phyloP scores from a whole-genome alignment of 2,797 vertebrate species.

The Pseudochirops cupreus region DNA sequence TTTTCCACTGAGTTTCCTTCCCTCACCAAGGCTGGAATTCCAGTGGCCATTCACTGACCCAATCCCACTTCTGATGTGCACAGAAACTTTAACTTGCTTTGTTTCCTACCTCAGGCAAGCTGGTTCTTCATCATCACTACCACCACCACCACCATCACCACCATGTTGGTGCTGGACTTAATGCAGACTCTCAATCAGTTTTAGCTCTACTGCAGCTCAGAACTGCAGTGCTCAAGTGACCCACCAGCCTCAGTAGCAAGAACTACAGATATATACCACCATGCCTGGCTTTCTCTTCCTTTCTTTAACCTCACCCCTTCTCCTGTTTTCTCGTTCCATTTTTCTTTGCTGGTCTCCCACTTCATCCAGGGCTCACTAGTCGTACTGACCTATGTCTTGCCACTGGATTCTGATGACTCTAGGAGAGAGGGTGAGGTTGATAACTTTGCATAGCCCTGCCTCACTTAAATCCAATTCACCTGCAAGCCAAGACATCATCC shows the following conservation, averaged over 20 bases:
- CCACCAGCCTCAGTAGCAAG: neutral
- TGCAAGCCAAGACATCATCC: neutral
- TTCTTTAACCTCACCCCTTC: neutral
- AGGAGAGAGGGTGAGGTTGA: neutral
- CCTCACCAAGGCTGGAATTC: neutral
- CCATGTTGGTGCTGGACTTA: neutral
- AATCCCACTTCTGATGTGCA: neutral
- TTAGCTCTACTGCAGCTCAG: neutral
- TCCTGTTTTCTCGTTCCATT: neutral
- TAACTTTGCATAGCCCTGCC: neutral
- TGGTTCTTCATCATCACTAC: neutral
- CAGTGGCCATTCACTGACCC: neutral
- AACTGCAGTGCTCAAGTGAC: neutral
- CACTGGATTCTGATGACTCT: neutral
- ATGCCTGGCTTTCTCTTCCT: neutral
- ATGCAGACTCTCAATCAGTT: neutral
- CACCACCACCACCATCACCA: neutral
- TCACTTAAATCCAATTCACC: neutral
- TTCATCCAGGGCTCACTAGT: neutral
- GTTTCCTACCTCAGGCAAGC: neutral
- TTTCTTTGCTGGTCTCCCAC: neutral
- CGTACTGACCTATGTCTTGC: neutral
- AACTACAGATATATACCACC: neutral
- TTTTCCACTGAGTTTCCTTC: neutral
- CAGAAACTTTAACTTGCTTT: neutral